Conservation (phyloP, 2,797 vertebrate species). For the Cottoperca gobio region DNA sequence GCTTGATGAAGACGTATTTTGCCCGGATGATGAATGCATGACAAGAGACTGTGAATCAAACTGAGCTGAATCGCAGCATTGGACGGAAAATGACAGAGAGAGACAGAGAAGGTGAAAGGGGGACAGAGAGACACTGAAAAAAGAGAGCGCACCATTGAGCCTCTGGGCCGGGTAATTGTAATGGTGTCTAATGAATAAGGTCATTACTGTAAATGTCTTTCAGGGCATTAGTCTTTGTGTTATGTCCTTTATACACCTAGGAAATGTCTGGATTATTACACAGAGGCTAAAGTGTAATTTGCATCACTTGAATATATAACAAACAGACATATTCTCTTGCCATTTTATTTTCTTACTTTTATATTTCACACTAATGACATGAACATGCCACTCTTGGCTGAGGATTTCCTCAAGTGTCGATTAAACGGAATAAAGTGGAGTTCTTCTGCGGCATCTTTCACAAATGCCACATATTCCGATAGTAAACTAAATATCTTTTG, state of each 20-base stretch:
- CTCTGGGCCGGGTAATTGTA: conserved; percentile 72
- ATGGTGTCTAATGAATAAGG: conserved; percentile 81
- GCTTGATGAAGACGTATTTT: conserved; percentile 53
- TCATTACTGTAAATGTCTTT: conserved; percentile 84
- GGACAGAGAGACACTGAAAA: conserved; percentile 9
- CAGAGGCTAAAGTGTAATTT: conserved; percentile 56
- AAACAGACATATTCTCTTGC: conserved; percentile 49
- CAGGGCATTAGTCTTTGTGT: conserved; percentile 74
- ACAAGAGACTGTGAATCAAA: conserved; percentile 64
- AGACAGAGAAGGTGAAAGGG: conserved; percentile 4
- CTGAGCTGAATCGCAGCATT: conserved; percentile 47
- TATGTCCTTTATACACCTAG: conserved; percentile 67
- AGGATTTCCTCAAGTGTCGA: conserved; percentile 31
- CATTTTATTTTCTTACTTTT: conserved; percentile 31
- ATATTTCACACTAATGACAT: conserved; percentile 35
- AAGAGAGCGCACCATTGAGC: conserved; percentile 40
- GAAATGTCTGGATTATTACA: conserved; percentile 64
- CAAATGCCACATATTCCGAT: background rate
- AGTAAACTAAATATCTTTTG: background rate
- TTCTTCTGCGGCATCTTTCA: background rate
- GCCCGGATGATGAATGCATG: conserved; percentile 53
- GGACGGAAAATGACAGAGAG: conserved; percentile 40
- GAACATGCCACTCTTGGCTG: conserved; percentile 22
- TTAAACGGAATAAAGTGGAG: conserved; percentile 19
- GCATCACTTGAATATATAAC: conserved; percentile 58